These are phyloP conservation scores for Antedon bifida DNA, from an alignment of 35 echinoderm and acorn worm genomes.

Conservation along the genomic window DNA sequence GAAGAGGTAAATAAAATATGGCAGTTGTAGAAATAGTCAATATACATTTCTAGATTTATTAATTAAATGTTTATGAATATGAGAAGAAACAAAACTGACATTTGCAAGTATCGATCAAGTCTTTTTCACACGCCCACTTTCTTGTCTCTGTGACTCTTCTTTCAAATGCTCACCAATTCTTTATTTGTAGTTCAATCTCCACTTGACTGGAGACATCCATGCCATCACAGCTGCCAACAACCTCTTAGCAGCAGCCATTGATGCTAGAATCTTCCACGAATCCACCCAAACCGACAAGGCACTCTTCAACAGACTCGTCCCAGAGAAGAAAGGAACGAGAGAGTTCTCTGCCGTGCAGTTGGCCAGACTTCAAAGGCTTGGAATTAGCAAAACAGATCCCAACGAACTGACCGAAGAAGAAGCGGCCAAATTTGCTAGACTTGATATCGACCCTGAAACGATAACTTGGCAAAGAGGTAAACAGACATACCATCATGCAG, in stretches of 20 bases:
- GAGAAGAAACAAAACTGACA: too few species aligned
- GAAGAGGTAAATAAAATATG: conserved; percentile 47
- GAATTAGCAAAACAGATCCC: conserved; percentile 79
- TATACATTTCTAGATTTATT: too few species aligned
- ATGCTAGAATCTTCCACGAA: conserved; percentile 97
- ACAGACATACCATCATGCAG: background rate
- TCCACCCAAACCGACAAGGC: conserved; percentile 84
- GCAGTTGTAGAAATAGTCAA: too few species aligned
- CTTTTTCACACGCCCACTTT: too few species aligned
- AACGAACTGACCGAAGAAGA: conserved; percentile 81
- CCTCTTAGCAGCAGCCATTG: conserved; percentile 89
- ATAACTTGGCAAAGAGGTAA: conserved; percentile 98
- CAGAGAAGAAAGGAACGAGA: conserved; percentile 64
- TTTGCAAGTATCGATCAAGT: too few species aligned
- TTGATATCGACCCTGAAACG: conserved; percentile 87
- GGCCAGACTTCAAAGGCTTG: conserved; percentile 63
- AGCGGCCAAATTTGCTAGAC: conserved; percentile 68
- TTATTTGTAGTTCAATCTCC: conserved; percentile 77
- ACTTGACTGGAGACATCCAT: conserved; percentile 97
- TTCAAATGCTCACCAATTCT: too few species aligned
- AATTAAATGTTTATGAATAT: too few species aligned
- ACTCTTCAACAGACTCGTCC: conserved; percentile 72
- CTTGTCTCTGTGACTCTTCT: too few species aligned
- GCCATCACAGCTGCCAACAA: conserved; percentile 97
- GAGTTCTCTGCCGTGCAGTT: conserved; percentile 76